These are phyloP conservation scores for Hippoglossus hippoglossus DNA, from an alignment of 2,797 vertebrate species.

Conservation along the genomic window DNA sequence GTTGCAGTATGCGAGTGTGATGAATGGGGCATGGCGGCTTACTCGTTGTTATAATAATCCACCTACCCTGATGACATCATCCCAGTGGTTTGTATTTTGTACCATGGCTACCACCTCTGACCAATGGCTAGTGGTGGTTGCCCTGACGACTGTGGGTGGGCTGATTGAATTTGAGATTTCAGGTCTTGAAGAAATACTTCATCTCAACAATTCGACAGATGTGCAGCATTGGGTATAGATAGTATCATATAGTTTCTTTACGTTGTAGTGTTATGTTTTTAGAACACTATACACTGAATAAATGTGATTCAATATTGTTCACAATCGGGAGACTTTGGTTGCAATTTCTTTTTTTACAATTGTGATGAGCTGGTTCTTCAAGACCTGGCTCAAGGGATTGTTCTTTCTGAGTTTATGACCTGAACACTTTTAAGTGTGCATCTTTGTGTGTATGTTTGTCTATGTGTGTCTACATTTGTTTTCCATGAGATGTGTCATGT, in stretches of 20 bases:
- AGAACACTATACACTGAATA: background rate
- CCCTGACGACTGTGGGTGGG: constrained; percentile 47
- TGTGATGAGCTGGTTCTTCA: constrained; percentile 52
- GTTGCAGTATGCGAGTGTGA: constrained; percentile 72
- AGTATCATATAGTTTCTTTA: background rate
- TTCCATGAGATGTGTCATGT: background rate
- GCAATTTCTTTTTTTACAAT: background rate
- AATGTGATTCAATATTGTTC: background rate
- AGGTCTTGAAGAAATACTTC: constrained; percentile 58
- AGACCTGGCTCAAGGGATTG: constrained; percentile 40
- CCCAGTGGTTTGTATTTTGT: constrained; percentile 76
- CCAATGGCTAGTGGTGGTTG: constrained; percentile 67
- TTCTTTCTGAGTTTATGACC: constrained; percentile 10
- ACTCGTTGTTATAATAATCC: constrained; percentile 99
- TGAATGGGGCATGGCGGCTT: constrained; percentile 77
- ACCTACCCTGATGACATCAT: constrained; percentile 97
- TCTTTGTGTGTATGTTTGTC: constrained; percentile 1
- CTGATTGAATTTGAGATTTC: constrained; percentile 16
- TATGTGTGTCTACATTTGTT: constrained; percentile 4
- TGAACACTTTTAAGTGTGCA: background rate
- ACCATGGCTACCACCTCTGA: constrained; percentile 75
- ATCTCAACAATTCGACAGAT: background rate
- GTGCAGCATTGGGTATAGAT: background rate
- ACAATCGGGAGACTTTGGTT: background rate
- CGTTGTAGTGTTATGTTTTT: background rate